These are phyloP conservation scores for Carcinoscorpius rotundicauda DNA, from an alignment of 1,140 invertebrate species.

Conservation along the genomic window DNA sequence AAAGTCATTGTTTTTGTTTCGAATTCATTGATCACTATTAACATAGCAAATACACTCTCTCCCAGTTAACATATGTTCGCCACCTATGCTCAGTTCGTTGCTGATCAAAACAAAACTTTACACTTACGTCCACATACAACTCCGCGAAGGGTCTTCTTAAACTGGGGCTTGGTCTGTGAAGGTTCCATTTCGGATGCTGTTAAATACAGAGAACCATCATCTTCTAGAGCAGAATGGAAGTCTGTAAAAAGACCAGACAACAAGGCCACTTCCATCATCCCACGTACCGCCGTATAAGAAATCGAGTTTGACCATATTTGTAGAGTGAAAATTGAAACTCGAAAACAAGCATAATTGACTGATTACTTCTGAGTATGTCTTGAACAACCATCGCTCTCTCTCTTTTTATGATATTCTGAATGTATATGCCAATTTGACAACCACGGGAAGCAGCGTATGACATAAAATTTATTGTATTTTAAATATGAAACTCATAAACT, in stretches of 20 bases:
- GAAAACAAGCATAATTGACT: neutral
- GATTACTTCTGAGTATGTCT: neutral
- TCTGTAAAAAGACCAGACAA: conserved; percentile 3
- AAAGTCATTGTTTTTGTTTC: too few relatives aligned
- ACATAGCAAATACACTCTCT: neutral
- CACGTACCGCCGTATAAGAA: too few relatives aligned
- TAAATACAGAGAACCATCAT: conserved; percentile 9
- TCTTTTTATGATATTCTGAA: too few relatives aligned
- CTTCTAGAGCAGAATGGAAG: conserved; percentile 1
- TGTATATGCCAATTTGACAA: too few relatives aligned
- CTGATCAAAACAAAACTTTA: neutral
- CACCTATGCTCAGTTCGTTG: neutral
- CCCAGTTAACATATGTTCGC: neutral
- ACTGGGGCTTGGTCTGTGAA: conserved; percentile 19
- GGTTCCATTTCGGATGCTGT: conserved; percentile 18
- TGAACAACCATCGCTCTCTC: too few relatives aligned
- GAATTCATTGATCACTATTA: neutral
- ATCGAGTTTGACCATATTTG: too few relatives aligned
- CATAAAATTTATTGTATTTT: too few relatives aligned
- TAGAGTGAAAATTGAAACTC: neutral
- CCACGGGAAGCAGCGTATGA: too few relatives aligned
- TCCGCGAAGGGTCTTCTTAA: conserved; percentile 21
- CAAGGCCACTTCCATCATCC: neutral
- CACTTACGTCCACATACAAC: conserved; percentile 20
- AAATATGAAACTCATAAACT: too few relatives aligned